A percentile compares a stretch with the other conserved stretches of the same genome.
Conservation (phyloP, 2,797 vertebrate genomes). For the Graptemys geographica region DNA sequence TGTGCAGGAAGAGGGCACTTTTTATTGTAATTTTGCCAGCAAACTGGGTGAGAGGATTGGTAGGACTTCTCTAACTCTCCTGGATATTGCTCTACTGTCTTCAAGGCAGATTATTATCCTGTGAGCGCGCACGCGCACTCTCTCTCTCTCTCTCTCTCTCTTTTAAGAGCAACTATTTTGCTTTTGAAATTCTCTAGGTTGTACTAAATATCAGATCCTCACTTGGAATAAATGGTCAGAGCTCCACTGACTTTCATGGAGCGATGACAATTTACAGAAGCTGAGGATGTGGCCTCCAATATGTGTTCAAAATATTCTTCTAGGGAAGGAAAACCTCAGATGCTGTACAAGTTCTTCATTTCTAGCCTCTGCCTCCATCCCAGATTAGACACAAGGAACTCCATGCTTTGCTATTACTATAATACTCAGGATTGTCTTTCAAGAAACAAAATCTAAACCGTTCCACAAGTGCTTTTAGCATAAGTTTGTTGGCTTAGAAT, state of each 20-base stretch:
- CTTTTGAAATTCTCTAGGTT: neutral
- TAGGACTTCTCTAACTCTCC: neutral
- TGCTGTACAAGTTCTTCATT: neutral
- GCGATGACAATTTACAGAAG: slow-evolving; percentile 13
- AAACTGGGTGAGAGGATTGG: rapidly evolving
- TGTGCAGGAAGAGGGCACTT: neutral
- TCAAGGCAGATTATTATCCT: rapidly evolving
- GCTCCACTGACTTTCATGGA: neutral
- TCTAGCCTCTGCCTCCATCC: slow-evolving; percentile 22
- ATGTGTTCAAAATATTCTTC: neutral
- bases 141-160: no score
- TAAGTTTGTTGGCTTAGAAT: neutral
- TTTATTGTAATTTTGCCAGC: neutral
- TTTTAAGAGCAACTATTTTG: neutral
- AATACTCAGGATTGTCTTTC: neutral
- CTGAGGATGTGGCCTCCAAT: neutral
- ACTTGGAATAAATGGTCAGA: neutral
- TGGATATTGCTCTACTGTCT: neutral
- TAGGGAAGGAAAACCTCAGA: slow-evolving; percentile 4
- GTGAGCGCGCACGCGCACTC: neutral
- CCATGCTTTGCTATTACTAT: neutral
- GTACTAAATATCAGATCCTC: neutral
- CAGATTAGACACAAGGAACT: neutral
- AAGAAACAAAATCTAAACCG: neutral
- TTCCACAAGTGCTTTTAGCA: neutral